Evolutionary conservation across 2,888 invertebrate species (phyloP), one percentile per base, ranked within the genome.

Genomic region (Drosophila eohydei): DNA sequence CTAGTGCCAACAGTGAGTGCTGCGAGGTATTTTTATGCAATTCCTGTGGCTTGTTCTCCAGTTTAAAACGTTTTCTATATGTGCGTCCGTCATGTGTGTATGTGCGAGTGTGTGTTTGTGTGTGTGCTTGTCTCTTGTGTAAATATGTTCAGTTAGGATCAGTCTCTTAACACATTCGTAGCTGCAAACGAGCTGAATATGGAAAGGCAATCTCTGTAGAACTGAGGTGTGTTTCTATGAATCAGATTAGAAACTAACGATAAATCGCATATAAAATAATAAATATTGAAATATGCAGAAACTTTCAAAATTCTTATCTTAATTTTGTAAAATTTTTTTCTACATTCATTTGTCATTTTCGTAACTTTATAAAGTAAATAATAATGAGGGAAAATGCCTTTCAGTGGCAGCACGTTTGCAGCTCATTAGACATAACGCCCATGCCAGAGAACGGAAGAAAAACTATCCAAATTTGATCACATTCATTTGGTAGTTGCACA

Each of bases 191-290:
- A 74, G 69, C 59, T 70, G 67, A 43, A 55, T 43, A 16, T n/a
- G 51, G 26, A 44, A 79, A 54, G 80, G 83, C 86, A 83, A 83
- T 83, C 83, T 88, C 83, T 85, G 83, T 69, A 70, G 44, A 68
- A 63, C 26, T 16, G 11, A 55, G 38, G 41, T 66, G 26, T 64
- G 32, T n/a, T 12, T 12, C 11, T 14, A 14, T 2, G 14, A 26
- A 30, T 8, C 5, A 44, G 12, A 44, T 51, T 51, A 26, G 9
- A 34, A 40, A 40, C 36, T 14, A 16, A 4, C 14, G 8, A 32
- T 16, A 16, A 16, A 32, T 7, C 16, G 16, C 50, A 32, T 32
- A 16, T 26, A 38, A 11, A 0, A n/a, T 5, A n/a, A 40, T n/a
- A 14, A 43, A n/a, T 7, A 28, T 46, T 8, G 28, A 28, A 40